These are phyloP conservation scores for Aepyceros melampus DNA, from an alignment of 2,113 vertebrate genomes.

Conservation along the genomic window DNA sequence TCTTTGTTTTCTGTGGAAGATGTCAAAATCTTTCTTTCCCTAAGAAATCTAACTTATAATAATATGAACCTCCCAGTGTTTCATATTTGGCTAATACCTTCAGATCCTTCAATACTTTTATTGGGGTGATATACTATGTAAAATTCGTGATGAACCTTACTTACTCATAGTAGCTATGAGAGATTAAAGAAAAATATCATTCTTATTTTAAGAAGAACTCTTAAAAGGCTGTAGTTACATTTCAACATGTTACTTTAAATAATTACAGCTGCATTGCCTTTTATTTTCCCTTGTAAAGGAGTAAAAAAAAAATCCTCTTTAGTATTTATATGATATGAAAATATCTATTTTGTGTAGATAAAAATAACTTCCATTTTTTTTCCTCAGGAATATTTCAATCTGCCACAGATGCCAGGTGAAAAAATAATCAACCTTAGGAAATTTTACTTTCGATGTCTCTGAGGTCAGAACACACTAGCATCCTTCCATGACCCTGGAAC, in stretches of 20 bases:
- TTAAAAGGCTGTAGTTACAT: not conserved
- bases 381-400: not conserved
- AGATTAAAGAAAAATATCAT: not conserved
- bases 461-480: not conserved
- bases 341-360: not conserved
- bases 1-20: not conserved
- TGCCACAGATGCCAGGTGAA: not conserved
- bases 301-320: not conserved
- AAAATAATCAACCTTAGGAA: not conserved
- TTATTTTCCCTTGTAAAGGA: not conserved
- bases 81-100: not conserved
- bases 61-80: not conserved
- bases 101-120: not conserved
- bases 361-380: not conserved
- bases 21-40: slow-evolving; percentile 3
- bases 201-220: not conserved
- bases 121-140: not conserved
- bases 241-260: slow-evolving; percentile 24
- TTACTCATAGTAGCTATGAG: not conserved
- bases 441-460: not conserved
- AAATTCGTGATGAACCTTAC: not conserved
- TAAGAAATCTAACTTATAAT: not conserved
- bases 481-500: not conserved
- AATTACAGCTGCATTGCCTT: not conserved
- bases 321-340: not conserved